phyloP scores from a whole-genome alignment of 2,113 vertebrate species.

The Aramus guarauna region DNA sequence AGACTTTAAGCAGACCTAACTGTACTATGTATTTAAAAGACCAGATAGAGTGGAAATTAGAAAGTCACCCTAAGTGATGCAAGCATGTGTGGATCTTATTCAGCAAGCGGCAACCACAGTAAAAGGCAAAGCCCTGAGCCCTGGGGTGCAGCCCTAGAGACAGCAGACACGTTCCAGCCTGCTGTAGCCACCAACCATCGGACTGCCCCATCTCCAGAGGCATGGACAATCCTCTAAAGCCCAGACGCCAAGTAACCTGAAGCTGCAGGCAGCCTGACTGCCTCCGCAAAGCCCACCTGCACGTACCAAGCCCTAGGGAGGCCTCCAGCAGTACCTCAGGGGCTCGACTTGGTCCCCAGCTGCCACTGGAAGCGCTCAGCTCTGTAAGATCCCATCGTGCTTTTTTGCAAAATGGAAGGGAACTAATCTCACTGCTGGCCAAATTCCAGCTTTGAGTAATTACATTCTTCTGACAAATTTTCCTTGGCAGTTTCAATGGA shows the following conservation, averaged over 20 bases:
- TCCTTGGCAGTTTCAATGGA: constrained; percentile 53
- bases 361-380: not conserved
- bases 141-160: not conserved
- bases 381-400: not conserved
- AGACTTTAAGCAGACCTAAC: not conserved
- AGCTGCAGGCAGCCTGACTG: not conserved
- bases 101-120: not conserved
- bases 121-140: not conserved
- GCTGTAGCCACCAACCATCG: not conserved
- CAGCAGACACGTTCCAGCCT: not conserved
- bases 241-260: not conserved
- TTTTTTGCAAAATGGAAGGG: constrained; percentile 23
- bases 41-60: not conserved
- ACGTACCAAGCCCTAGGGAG: not conserved
- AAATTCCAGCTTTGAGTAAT: constrained; percentile 55
- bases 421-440: constrained; percentile 47
- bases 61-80: not conserved
- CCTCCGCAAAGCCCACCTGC: not conserved
- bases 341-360: not conserved
- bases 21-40: not conserved
- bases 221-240: not conserved
- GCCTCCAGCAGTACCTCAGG: not conserved
- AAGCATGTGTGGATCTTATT: not conserved
- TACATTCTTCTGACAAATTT: constrained; percentile 67
- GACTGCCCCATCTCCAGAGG: not conserved